Conservation (phyloP, 2,797 vertebrate species). For the Acanthiza pusilla region DNA sequence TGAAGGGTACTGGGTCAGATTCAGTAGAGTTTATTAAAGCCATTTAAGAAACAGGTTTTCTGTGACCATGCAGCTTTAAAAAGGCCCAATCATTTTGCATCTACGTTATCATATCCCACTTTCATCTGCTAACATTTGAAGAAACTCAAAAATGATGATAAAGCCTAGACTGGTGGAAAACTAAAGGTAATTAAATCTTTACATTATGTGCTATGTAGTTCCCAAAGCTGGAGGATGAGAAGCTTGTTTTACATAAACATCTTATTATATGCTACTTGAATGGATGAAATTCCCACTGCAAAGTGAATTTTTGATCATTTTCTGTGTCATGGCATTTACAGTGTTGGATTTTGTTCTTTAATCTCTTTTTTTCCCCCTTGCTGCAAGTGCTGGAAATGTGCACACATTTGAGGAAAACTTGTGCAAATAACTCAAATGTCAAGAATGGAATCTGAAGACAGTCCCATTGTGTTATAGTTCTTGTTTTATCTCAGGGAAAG, state of each 20-base stretch:
- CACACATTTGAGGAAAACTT: neutral
- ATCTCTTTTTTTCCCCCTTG: neutral
- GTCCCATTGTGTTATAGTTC: neutral
- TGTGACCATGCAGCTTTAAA: neutral
- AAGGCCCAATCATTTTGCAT: neutral
- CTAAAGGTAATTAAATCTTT: neutral
- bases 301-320: neutral
- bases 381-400: neutral
- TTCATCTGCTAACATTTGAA: neutral
- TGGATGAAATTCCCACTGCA: neutral
- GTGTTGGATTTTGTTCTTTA: rapidly evolving
- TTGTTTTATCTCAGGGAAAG: neutral
- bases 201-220: neutral
- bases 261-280: neutral
- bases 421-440: conserved; percentile 5
- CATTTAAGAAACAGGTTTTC: neutral
- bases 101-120: neutral
- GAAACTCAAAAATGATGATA: neutral
- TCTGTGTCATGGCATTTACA: neutral
- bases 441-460: neutral
- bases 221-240: neutral
- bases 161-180: neutral
- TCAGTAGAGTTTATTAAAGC: neutral
- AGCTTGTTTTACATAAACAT: neutral
- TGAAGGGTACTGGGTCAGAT: neutral